Conservation (phyloP, 2,113 vertebrate genomes). For the Campylomormyrus numenius region DNA sequence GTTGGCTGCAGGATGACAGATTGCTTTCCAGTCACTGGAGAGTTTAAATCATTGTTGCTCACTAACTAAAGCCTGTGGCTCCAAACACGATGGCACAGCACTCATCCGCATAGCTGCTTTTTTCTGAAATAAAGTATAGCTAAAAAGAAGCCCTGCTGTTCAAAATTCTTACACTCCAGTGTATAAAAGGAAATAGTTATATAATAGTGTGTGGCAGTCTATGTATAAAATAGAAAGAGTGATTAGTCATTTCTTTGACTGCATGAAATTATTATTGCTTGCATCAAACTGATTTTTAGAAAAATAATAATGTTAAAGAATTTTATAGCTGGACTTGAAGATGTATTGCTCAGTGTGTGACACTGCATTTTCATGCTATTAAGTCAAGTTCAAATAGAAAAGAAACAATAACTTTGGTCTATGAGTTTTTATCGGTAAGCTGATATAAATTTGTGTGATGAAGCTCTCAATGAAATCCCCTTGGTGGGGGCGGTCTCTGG, state of each 20-base stretch:
- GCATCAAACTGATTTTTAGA: neutral
- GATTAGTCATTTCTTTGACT: neutral
- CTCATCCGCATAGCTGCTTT: neutral
- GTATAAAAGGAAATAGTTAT: neutral
- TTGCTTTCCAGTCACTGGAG: conserved; percentile 43
- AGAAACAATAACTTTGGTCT: neutral
- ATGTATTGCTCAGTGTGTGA: neutral
- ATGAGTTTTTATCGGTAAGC: neutral
- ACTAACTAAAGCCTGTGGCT: conserved; percentile 26
- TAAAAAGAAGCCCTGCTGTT: neutral
- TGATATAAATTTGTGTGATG: neutral
- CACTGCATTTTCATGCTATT: neutral
- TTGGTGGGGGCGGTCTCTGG: neutral
- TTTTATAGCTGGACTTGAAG: neutral
- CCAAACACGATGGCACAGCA: conserved; percentile 22
- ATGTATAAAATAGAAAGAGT: neutral
- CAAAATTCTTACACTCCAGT: neutral
- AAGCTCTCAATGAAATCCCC: neutral
- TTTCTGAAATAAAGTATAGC: neutral
- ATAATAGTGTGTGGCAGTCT: neutral
- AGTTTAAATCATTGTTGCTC: conserved; percentile 43
- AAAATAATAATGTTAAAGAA: neutral
- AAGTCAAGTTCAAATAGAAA: neutral
- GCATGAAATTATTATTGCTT: neutral
- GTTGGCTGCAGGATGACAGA: conserved; percentile 34